phyloP scores from a whole-genome alignment of 2,113 vertebrate genomes.

The Eira barbara region DNA sequence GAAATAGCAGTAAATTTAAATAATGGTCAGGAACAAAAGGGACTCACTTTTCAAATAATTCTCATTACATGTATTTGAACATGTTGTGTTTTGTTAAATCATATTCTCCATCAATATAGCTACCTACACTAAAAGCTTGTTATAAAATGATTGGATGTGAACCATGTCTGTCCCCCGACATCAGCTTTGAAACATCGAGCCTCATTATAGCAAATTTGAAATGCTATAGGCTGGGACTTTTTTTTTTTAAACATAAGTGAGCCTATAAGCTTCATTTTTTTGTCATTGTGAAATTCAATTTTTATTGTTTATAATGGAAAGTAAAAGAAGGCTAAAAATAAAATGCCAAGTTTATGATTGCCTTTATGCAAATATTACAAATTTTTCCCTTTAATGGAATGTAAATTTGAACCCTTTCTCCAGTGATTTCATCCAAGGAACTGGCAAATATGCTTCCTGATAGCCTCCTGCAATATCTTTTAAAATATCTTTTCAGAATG shows the following conservation, averaged over 20 bases:
- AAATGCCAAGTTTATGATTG: neutral
- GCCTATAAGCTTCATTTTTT: neutral
- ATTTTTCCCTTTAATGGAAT: slow-evolving; percentile 31
- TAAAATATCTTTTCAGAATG: slow-evolving; percentile 34
- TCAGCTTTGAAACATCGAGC: slow-evolving; percentile 4
- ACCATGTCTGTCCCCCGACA: neutral
- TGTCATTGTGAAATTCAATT: slow-evolving; percentile 28
- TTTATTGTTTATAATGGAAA: slow-evolving; percentile 40
- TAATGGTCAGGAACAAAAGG: slow-evolving; percentile 34
- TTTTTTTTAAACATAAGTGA: neutral
- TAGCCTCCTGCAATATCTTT: neutral
- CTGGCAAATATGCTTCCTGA: neutral
- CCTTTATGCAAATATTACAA: slow-evolving; percentile 17
- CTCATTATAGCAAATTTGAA: slow-evolving; percentile 13
- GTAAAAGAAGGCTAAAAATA: slow-evolving; percentile 34
- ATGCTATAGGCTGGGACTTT: neutral
- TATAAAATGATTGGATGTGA: slow-evolving; percentile 31
- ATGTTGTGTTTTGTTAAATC: neutral
- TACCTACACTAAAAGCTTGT: slow-evolving; percentile 1
- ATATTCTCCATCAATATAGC: neutral
- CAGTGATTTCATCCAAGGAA: slow-evolving; percentile 10
- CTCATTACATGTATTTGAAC: neutral
- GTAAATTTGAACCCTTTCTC: neutral
- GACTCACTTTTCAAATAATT: slow-evolving; percentile 48
- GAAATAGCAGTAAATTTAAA: slow-evolving; percentile 43